Evolutionary conservation across 2,797 vertebrate species (phyloP), one percentile per base, ranked within the genome.

Genomic region (Chloroceryle inda): DNA sequence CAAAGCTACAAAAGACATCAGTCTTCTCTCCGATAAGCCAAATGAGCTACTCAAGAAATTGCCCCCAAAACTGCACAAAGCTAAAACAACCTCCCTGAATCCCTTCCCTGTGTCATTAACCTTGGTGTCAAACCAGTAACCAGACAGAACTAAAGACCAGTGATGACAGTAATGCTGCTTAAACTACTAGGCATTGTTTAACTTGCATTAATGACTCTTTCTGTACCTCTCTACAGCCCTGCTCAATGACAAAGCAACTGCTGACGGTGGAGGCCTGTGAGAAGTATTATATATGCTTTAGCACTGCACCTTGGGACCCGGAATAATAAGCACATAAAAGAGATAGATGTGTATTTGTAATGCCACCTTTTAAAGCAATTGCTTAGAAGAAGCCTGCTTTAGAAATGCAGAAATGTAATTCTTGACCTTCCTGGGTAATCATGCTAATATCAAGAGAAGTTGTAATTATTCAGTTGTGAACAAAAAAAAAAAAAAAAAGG

Each of bases 241-340:
- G 52, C 64, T 91, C 88, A 94, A 93, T 87, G 92, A 93, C 92
- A 96, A 89, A 94, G 79, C 85, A 77, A 72, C 61, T 93, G 94
- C 95, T 95, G 95, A 93, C 31, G 1, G 83, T 33, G 42, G 83
- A 94, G 55, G 68, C 88, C 80, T 77, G 63, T 13, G 56, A 90
- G 67, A 95, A 87, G n/a, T 50, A 69, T 79, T 82, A 77, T 7
- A 71, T 9, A 71, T 9, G 1, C 47, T 95, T 71, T 64, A 95
- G 71, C 33, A 45, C 83, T 75, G 85, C 38, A 90, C 91, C 83
- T 94, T 77, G 74, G 67, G 71, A 95, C 74, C 29, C 74, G 85
- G 83, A 95, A 81, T 92, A 97, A 97, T 83, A 93, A 96, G 88
- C 89, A 85, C 94, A 95, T 96, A 94, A 96, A 97, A 97, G 78